Conservation (phyloP, 2,888 invertebrate genomes). For the Caradrina kadenii region DNA sequence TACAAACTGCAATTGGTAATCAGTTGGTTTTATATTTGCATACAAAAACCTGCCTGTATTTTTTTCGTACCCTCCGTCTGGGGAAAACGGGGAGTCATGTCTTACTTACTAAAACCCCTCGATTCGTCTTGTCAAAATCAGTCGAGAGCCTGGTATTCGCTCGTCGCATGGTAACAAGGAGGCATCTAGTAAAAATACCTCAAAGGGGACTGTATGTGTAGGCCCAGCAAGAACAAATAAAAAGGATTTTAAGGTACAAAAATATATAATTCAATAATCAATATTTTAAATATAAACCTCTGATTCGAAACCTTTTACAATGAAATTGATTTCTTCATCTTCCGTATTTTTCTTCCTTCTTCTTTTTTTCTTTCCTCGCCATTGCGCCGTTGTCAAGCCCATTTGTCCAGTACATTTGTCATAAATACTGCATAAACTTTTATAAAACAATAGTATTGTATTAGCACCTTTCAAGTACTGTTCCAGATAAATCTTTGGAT, state of each 20-base stretch:
- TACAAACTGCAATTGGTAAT: too few species aligned
- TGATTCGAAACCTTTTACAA: slow-evolving; percentile 84
- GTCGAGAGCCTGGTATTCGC: too few species aligned
- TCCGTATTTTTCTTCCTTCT: slow-evolving; percentile 72
- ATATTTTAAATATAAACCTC: slow-evolving; percentile 76
- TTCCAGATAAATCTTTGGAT: slow-evolving; percentile 89
- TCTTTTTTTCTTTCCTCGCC: slow-evolving; percentile 72
- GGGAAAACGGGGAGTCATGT: too few species aligned
- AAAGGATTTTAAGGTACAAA: slow-evolving; percentile 6
- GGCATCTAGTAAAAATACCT: too few species aligned
- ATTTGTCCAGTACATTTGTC: slow-evolving; percentile 72
- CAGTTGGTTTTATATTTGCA: too few species aligned
- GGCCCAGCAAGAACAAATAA: too few species aligned
- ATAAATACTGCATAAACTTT: slow-evolving; percentile 76
- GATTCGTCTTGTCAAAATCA: too few species aligned
- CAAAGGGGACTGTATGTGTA: too few species aligned
- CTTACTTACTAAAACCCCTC: too few species aligned
- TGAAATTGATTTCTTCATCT: slow-evolving; percentile 77
- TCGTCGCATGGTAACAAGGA: too few species aligned
- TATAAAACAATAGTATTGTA: slow-evolving; percentile 80
- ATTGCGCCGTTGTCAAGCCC: slow-evolving; percentile 72
- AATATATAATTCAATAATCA: slow-evolving; percentile 1
- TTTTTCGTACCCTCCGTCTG: too few species aligned
- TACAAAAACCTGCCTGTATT: too few species aligned
- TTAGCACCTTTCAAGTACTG: slow-evolving; percentile 84